Percentiles rank a stretch among this genome's conserved stretches.
Evolutionary conservation across 2,113 vertebrate species (phyloP).

Genomic region (Cercocebus atys): DNA sequence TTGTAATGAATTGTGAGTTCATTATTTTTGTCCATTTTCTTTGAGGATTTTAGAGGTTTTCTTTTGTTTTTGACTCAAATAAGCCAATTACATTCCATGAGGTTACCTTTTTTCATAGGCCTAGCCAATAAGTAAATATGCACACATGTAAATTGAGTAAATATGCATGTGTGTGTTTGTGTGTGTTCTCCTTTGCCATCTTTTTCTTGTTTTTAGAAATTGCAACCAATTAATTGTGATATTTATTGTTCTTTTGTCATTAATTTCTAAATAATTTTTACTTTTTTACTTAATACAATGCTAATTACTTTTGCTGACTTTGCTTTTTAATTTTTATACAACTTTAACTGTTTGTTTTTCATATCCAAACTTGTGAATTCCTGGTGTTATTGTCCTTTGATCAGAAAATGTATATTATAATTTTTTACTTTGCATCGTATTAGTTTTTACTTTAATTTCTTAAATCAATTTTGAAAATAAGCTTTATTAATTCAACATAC

Average conservation of each 20-base stretch:
- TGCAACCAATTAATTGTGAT: neutral
- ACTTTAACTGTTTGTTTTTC: neutral
- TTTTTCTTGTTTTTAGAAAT: neutral
- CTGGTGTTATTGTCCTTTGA: neutral
- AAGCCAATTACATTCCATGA: neutral
- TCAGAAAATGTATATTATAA: neutral
- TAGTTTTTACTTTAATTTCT: neutral
- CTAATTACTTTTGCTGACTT: neutral
- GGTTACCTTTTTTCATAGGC: neutral
- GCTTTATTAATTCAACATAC: neutral
- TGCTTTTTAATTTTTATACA: neutral
- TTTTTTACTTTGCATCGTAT: neutral
- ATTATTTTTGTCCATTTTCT: neutral
- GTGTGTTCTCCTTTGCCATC: neutral
- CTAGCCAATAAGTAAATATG: neutral
- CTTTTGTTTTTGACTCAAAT: neutral
- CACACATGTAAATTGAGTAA: neutral
- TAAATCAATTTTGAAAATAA: neutral
- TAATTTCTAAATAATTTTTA: neutral
- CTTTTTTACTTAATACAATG: neutral
- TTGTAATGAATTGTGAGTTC: neutral
- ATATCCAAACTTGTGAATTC: neutral
- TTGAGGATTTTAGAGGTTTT: neutral
- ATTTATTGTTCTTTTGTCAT: neutral
- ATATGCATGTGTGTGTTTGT: no score